Percentiles rank a stretch among this genome's conserved stretches.
These are phyloP conservation scores for Erethizon dorsatum DNA, from an alignment of 2,797 vertebrate species.

Conservation along the genomic window DNA sequence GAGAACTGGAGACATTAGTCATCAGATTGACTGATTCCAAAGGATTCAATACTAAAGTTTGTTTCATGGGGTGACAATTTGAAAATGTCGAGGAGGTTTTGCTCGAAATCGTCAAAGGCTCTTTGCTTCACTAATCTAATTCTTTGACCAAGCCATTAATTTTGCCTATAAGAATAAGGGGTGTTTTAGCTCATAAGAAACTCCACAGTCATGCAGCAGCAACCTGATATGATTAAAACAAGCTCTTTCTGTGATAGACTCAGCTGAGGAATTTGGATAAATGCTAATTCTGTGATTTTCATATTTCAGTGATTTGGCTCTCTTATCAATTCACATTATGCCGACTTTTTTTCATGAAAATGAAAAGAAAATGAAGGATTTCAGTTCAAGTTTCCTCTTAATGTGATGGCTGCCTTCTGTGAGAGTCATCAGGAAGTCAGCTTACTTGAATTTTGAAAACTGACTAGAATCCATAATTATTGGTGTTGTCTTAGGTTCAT, in stretches of 20 bases:
- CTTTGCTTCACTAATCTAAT: slow-evolving; percentile 73
- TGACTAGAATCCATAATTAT: slow-evolving; percentile 63
- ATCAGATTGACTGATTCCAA: slow-evolving; percentile 54
- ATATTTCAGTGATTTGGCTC: slow-evolving; percentile 76
- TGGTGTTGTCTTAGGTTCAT: not conserved
- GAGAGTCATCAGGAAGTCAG: slow-evolving; percentile 55
- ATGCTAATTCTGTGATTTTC: slow-evolving; percentile 84
- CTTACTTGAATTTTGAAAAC: slow-evolving; percentile 59
- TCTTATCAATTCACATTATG: slow-evolving; percentile 75
- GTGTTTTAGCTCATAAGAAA: slow-evolving; percentile 63
- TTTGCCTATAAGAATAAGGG: slow-evolving; percentile 67
- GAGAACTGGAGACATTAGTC: not conserved
- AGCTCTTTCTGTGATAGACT: slow-evolving; percentile 75
- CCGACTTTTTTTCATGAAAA: slow-evolving; percentile 74
- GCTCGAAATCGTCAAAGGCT: slow-evolving; percentile 70
- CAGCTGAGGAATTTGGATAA: slow-evolving; percentile 77
- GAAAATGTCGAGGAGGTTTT: slow-evolving; percentile 75
- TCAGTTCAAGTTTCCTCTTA: slow-evolving; percentile 56
- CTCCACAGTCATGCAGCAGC: slow-evolving; percentile 54
- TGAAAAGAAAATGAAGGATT: slow-evolving; percentile 80
- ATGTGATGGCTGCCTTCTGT: slow-evolving; percentile 67
- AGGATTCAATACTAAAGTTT: slow-evolving; percentile 59
- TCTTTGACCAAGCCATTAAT: slow-evolving; percentile 74
- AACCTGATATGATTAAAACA: slow-evolving; percentile 78
- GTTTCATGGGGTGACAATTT: slow-evolving; percentile 67